Evolutionary conservation across 2,113 vertebrate genomes (phyloP), one percentile per base, ranked within the genome.

Genomic region (Lamprologus sp.): DNA sequence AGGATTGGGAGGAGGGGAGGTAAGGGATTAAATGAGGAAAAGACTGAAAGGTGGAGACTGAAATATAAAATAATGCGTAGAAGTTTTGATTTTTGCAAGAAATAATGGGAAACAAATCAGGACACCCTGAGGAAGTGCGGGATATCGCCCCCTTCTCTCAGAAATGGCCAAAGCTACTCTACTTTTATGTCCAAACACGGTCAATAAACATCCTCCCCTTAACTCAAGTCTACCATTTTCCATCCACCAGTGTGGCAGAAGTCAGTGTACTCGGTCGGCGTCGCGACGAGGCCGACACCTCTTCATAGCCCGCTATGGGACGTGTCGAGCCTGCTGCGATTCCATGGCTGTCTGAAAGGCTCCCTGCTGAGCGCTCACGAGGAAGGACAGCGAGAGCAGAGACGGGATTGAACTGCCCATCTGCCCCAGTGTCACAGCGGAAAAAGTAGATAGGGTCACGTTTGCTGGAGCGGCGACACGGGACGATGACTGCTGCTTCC

Each of bases 151-250:
- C 86, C 86, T 90, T 87, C 88, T 84, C 84, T 94, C 88, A 70
- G 91, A 94, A 91, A 92, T 79, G 92, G 94, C 92, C 94, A 92
- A 94, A 94, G 93, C 91, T 93, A 89, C 88, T 87, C 87, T 87
- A 85, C 92, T 88, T 93, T 89, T 81, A 86, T 83, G 55, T 89
- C 56, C 85, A 80, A 84, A 92, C 75, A 88, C 47, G 33, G 80
- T 90, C 73, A 33, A 84, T 84, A 31, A 90, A 81, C 90, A 80
- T 79, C 33, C 33, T n/a, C 33, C 88, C 87, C 81, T 73, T 65
- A 8, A 73, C 82, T 82, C 55, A 26, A 86, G 54, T 84, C 68
- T 79, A 28, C 82, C 84, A 26, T 68, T 75, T 68, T 87, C 65
- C 63, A 51, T 75, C 89, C 82, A 14, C 84, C 85, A 35, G 84